phyloP scores from a whole-genome alignment of 2,797 vertebrate genomes.

The Pygocentrus nattereri region DNA sequence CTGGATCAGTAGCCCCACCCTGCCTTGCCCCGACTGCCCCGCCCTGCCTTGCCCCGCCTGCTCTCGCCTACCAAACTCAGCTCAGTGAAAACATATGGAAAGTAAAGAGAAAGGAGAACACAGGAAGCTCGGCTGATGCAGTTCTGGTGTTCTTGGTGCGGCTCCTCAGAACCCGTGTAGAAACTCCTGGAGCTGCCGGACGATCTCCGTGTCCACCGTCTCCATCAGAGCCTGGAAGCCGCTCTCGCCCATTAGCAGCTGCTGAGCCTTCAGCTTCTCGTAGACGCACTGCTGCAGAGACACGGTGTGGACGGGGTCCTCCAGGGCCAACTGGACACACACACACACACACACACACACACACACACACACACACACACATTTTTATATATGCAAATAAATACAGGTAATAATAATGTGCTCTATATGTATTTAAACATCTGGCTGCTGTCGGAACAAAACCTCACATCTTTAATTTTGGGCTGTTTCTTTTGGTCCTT shows the following conservation, averaged over 20 bases:
- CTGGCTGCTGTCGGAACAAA: no score
- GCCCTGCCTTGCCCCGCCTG: no score
- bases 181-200: constrained; percentile 94
- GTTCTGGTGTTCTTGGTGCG: constrained; percentile 7
- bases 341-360: constrained; percentile 24
- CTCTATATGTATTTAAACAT: no score
- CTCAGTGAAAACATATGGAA: neutral
- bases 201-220: constrained; percentile 94
- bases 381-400: no score
- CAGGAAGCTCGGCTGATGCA: neutral
- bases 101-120: no score
- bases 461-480: no score
- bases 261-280: constrained; percentile 96
- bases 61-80: no score
- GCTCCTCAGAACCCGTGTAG: constrained; percentile 88
- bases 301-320: constrained; percentile 94
- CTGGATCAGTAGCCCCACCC: no score
- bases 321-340: constrained; percentile 85
- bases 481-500: no score
- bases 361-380: constrained; percentile 19
- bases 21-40: no score
- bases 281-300: constrained; percentile 95
- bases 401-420: no score
- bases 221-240: constrained; percentile 94
- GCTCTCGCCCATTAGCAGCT: constrained; percentile 89